Evolutionary conservation across 2,888 invertebrate genomes (phyloP).

Genomic region (Theretra japonica): DNA sequence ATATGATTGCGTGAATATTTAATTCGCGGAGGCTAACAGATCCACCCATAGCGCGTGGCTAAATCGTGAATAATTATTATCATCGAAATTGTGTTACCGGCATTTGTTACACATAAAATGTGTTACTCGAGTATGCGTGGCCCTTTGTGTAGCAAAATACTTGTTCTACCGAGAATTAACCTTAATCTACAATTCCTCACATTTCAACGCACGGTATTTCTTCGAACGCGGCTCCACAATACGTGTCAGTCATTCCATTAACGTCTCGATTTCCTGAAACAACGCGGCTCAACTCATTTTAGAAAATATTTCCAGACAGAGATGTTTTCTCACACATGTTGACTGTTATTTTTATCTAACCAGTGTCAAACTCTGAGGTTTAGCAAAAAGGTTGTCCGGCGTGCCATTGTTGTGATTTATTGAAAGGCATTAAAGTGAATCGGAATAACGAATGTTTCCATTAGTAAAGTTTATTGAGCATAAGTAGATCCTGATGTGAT

Average conservation of each 20-base stretch:
- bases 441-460: conserved; percentile 1
- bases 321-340: conserved; percentile 65
- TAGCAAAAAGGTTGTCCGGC: background rate
- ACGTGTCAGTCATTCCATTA: conserved; percentile 82
- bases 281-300: conserved; percentile 63
- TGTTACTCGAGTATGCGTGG: background rate
- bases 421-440: background rate
- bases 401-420: background rate
- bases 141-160: conserved; percentile 33
- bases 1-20: background rate
- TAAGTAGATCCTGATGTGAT: conserved; percentile 47
- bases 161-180: conserved; percentile 54
- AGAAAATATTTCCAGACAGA: conserved; percentile 74
- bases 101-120: conserved; percentile 1
- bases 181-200: conserved; percentile 62
- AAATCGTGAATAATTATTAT: background rate
- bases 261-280: conserved; percentile 78
- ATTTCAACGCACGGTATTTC: conserved; percentile 68
- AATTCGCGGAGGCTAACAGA: background rate
- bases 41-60: background rate
- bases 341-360: conserved; percentile 50
- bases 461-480: background rate
- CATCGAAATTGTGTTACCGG: background rate
- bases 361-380: conserved; percentile 55
- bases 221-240: conserved; percentile 67